Conservation (phyloP, 2,888 invertebrate genomes). For the Drosophila mimica region DNA sequence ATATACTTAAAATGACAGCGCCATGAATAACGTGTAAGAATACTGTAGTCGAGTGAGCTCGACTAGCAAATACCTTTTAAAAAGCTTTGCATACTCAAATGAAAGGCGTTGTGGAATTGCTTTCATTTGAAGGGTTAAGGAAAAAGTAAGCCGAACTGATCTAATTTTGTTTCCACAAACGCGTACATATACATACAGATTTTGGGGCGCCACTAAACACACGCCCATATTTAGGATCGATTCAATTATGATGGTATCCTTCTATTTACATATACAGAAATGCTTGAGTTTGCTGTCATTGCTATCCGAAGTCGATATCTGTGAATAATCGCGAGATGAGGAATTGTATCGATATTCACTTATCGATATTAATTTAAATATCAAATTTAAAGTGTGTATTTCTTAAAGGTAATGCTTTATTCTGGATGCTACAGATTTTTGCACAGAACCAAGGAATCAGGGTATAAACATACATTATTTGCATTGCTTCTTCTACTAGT, state of each 20-base stretch:
- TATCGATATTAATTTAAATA: too few species aligned
- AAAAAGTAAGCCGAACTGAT: background rate
- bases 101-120: background rate
- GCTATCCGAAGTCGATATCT: background rate
- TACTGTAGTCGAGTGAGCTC: background rate
- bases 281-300: background rate
- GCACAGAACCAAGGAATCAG: background rate
- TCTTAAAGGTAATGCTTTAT: background rate
- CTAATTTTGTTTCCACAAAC: background rate
- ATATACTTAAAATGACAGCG: constrained; percentile 58
- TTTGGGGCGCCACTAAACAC: background rate
- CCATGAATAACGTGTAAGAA: constrained; percentile 13
- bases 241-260: background rate
- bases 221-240: background rate
- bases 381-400: too few species aligned
- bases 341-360: too few species aligned
- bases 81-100: background rate
- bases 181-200: background rate
- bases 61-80: background rate
- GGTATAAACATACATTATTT: constrained; percentile 42
- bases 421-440: background rate
- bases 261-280: background rate
- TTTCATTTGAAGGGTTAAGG: background rate
- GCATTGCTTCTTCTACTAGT: constrained; percentile 11
- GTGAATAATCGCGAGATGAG: too few species aligned